phyloP scores from a whole-genome alignment of 2,888 invertebrate species.

The Ophioninae sp. region DNA sequence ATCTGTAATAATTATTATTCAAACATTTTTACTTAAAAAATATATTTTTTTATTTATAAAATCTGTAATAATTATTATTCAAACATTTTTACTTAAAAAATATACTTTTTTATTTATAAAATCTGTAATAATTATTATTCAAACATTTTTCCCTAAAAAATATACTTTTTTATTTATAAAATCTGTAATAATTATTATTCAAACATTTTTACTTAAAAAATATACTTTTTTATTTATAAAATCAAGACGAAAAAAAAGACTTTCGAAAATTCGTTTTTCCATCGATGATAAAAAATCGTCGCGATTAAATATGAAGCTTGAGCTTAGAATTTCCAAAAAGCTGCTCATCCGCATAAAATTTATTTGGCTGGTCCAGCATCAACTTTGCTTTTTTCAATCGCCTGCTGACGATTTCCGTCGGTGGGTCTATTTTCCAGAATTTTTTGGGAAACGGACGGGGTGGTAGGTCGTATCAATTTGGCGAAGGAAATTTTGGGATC shows the following conservation, averaged over 20 bases:
- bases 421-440: constrained; percentile 5
- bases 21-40: too few species aligned
- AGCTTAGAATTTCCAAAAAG: neutral
- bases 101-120: too few species aligned
- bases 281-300: neutral
- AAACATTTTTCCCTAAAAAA: too few species aligned
- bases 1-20: too few species aligned
- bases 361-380: neutral
- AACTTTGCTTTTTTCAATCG: neutral
- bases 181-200: too few species aligned
- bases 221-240: too few species aligned
- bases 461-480: constrained; percentile 28
- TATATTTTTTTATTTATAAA: too few species aligned
- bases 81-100: too few species aligned
- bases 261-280: neutral
- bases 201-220: too few species aligned
- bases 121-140: too few species aligned
- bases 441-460: constrained; percentile 21
- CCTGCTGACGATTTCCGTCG: neutral
- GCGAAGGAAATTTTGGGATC: constrained; percentile 39
- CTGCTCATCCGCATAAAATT: constrained; percentile 8
- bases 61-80: too few species aligned
- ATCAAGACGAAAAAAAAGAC: neutral
- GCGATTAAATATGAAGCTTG: neutral
- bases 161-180: too few species aligned